Evolutionary conservation across 2,888 invertebrate genomes (phyloP), one percentile per base, ranked within the genome.

Genomic region (Dasypogon diadema): DNA sequence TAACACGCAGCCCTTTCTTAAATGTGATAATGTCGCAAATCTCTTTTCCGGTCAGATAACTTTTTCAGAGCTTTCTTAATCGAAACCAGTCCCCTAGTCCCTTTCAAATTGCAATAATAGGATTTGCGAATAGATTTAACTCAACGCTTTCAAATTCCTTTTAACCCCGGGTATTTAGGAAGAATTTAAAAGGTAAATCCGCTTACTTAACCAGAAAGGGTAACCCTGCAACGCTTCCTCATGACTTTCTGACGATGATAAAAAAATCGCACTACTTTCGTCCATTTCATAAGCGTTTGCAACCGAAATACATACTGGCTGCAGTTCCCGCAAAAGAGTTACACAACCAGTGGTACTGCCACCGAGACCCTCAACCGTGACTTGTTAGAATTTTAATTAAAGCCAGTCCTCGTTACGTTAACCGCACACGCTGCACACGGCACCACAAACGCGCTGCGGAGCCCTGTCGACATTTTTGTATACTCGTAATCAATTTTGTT

Each of bases 341-440:
- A n/a, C 8, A 5, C 30, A 30, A 8, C 3, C 30, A 3, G 30
- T 30, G 30, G 8, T 5, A 30, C 37, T 65, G 42, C 48, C 16
- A 60, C 60, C 60, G 26, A 65, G 48, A 24, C 8, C 22, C 18
- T 21, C 1, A 14, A n/a, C 24, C 46, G 26, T 46, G 46, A 65
- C 42, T 65, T 24, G 65, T 65, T 65, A 46, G 65, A 65, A 65
- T 65, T 65, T 65, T 65, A 46, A 65, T 42, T 42, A 42, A 42
- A 42, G 8, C 42, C 12, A 42, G n/a, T 3, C n/a, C n/a, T 12
- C 42, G 42, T 42, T 42, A 12, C 42, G 42, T 42, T 42, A 42
- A 12, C 42, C n/a, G 8, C 42, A 22, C n/a, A 42, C 21, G 60
- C 42, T 60, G 34, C 21, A 34, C 42, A 30, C 8, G 30, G 30